Evolutionary conservation across 2,888 invertebrate genomes (phyloP).

Genomic region (Drosophila paranaensis): DNA sequence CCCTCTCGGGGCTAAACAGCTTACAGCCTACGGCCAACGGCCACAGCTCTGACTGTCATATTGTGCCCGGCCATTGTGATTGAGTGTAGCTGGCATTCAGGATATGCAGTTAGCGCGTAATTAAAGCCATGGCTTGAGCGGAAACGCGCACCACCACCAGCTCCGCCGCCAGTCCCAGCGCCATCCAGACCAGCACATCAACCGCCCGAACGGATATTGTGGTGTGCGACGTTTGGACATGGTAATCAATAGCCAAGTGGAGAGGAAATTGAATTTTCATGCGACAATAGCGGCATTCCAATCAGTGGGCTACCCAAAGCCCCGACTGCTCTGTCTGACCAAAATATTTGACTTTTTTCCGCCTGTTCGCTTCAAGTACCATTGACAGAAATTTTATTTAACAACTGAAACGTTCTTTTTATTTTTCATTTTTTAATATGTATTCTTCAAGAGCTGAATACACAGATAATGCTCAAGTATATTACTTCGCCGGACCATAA

Average conservation of each 20-base stretch:
- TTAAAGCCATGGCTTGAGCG: constrained; percentile 70
- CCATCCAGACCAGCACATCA: constrained; percentile 14
- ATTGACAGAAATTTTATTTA: not conserved
- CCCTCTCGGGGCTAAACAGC: constrained; percentile 35
- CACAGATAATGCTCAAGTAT: not conserved
- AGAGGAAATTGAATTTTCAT: constrained; percentile 73
- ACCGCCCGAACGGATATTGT: constrained; percentile 43
- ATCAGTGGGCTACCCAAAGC: constrained; percentile 8
- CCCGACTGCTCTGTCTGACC: not conserved
- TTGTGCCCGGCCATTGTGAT: constrained; percentile 52
- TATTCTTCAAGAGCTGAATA: not conserved
- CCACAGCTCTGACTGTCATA: constrained; percentile 40
- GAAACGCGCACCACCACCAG: constrained; percentile 56
- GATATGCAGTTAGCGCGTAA: constrained; percentile 56
- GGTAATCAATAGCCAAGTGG: constrained; percentile 64
- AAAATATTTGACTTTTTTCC: constrained; percentile 18
- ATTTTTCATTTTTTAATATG: not conserved
- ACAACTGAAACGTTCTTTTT: not conserved
- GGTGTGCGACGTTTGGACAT: constrained; percentile 46
- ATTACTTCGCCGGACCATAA: not conserved
- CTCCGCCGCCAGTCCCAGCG: not conserved
- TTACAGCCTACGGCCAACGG: constrained; percentile 1
- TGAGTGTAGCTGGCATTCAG: constrained; percentile 46
- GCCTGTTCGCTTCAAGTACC: not conserved
- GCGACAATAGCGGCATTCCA: constrained; percentile 33